A percentile compares a stretch with the other conserved stretches of the same genome.
Conservation (phyloP, 2,888 invertebrate species). For the Pyrrhia umbra region DNA sequence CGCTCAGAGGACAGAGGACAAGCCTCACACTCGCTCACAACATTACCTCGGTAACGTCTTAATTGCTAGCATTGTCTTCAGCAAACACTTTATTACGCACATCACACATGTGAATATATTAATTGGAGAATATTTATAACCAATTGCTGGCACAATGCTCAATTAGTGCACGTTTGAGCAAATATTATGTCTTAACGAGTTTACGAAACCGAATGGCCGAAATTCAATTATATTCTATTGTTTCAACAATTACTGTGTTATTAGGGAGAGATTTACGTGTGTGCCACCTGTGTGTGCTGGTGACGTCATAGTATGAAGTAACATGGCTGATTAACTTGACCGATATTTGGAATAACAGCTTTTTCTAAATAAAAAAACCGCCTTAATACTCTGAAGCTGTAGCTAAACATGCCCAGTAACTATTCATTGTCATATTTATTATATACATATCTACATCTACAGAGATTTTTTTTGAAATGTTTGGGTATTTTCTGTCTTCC, state of each 20-base stretch:
- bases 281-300: constrained; percentile 33
- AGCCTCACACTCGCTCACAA: constrained; percentile 15
- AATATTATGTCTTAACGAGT: constrained; percentile 31
- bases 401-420: too few relatives aligned
- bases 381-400: too few relatives aligned
- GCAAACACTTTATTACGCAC: constrained; percentile 26
- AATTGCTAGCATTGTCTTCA: constrained; percentile 48
- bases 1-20: constrained; percentile 2
- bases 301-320: constrained; percentile 17
- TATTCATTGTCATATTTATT: too few relatives aligned
- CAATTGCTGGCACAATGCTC: constrained; percentile 38
- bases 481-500: too few relatives aligned
- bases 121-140: constrained; percentile 48
- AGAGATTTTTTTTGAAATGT: too few relatives aligned
- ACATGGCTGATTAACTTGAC: too few relatives aligned
- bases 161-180: constrained; percentile 35
- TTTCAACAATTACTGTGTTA: constrained; percentile 38
- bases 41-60: constrained; percentile 40
- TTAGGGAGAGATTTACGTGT: constrained; percentile 39
- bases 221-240: constrained; percentile 47
- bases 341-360: too few relatives aligned
- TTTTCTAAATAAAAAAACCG: too few relatives aligned
- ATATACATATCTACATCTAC: too few relatives aligned
- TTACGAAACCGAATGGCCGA: constrained; percentile 37
- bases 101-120: constrained; percentile 38